Evolutionary conservation across 2,888 invertebrate species (phyloP).

Genomic region (Conistra vaccinii): DNA sequence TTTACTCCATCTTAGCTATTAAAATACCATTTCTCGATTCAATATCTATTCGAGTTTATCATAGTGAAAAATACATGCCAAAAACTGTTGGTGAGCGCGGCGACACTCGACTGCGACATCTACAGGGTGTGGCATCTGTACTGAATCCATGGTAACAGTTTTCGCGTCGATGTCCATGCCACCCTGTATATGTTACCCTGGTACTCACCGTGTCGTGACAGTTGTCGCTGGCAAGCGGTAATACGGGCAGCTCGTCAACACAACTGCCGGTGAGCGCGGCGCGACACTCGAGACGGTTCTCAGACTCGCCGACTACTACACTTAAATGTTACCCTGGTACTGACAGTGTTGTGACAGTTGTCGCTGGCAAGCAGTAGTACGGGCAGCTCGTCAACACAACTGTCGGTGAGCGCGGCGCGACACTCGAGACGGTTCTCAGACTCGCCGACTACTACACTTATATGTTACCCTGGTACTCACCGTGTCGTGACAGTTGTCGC

Average conservation of each 20-base stretch:
- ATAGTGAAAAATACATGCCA: too few relatives aligned
- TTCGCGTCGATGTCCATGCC: too few relatives aligned
- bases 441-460: constrained; percentile 37
- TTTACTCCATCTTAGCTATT: too few relatives aligned
- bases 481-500: constrained; percentile 60
- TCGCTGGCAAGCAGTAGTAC: constrained; percentile 57
- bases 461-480: constrained; percentile 42
- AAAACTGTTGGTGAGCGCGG: too few relatives aligned
- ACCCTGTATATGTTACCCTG: constrained; percentile 13
- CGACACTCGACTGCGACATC: too few relatives aligned
- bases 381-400: constrained; percentile 83
- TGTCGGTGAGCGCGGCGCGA: constrained; percentile 81
- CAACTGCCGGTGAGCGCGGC: constrained; percentile 84
- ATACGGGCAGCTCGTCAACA: constrained; percentile 78
- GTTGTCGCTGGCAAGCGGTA: constrained; percentile 52
- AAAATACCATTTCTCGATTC: too few relatives aligned
- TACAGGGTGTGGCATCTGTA: too few relatives aligned
- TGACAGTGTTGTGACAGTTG: constrained; percentile 60
- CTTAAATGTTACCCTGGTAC: constrained; percentile 21
- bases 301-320: constrained; percentile 60
- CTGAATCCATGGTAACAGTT: too few relatives aligned
- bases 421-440: constrained; percentile 72
- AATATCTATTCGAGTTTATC: too few relatives aligned
- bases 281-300: constrained; percentile 71
- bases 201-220: constrained; percentile 62